A percentile compares a stretch with the other conserved stretches of the same genome.
These are phyloP conservation scores for Quadroppia sp. DNA, from an alignment of 2,888 invertebrate genomes.

Conservation along the genomic window DNA sequence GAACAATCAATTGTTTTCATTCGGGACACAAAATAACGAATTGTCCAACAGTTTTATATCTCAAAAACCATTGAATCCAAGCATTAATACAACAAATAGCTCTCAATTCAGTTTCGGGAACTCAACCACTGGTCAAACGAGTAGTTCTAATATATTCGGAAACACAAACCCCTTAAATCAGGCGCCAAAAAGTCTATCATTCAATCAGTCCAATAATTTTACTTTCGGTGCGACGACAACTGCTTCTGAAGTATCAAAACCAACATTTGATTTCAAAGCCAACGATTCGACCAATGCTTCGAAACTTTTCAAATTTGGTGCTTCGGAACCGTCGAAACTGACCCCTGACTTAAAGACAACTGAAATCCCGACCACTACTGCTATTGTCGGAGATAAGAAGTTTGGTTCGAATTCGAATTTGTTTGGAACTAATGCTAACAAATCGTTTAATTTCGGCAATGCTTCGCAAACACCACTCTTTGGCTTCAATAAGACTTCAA, in stretches of 20 bases:
- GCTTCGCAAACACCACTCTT: not conserved
- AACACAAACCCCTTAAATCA: not conserved
- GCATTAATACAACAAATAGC: not conserved
- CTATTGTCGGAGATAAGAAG: not conserved
- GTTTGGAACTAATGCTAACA: not conserved
- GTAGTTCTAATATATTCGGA: not conserved
- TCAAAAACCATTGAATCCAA: not conserved
- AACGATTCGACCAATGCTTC: too few relatives aligned
- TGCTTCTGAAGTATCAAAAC: too few relatives aligned
- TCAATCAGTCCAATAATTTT: not conserved
- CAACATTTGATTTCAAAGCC: not conserved
- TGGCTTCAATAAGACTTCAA: not conserved
- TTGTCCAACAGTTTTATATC: not conserved
- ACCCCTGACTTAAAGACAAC: not conserved
- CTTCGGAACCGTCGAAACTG: not conserved
- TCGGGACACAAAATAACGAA: not conserved
- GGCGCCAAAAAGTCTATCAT: not conserved
- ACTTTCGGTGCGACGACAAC: not conserved
- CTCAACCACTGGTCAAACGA: conserved; percentile 2
- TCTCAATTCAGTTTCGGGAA: conserved; percentile 3
- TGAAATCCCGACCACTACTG: not conserved
- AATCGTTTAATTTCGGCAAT: conserved; percentile 9
- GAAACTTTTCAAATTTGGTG: too few relatives aligned
- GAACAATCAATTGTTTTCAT: not conserved
- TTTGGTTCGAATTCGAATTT: not conserved